Conservation (phyloP, 2,888 invertebrate species). For the Epistrophe eligans region DNA sequence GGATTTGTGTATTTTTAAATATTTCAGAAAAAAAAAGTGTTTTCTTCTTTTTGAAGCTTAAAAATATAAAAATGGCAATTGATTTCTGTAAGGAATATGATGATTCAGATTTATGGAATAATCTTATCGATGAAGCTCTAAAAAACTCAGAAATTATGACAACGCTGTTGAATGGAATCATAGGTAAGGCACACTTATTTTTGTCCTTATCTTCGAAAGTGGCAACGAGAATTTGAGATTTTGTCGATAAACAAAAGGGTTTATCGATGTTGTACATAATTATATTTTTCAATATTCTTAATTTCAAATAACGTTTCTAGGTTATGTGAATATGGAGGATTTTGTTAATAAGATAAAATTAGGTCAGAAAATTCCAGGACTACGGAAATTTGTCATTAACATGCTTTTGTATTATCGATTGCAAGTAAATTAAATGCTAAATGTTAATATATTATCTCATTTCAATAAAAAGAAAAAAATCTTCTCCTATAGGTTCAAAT, state of each 20-base stretch:
- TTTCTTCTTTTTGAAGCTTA: conserved; percentile 85
- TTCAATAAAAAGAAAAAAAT: conserved; percentile 5
- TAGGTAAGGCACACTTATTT: conserved; percentile 79
- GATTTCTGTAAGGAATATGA: conserved; percentile 98
- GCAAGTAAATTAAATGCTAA: conserved; percentile 85
- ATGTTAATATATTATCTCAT: background rate
- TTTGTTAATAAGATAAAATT: conserved; percentile 93
- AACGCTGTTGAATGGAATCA: conserved; percentile 86
- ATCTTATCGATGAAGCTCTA: conserved; percentile 93
- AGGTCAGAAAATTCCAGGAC: conserved; percentile 93
- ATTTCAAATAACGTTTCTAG: conserved; percentile 77
- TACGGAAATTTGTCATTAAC: conserved; percentile 95
- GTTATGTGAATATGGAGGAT: conserved; percentile 95
- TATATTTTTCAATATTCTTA: too few relatives aligned
- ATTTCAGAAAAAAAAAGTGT: background rate
- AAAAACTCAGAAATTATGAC: conserved; percentile 91
- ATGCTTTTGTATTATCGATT: conserved; percentile 97
- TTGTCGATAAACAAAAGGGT: too few relatives aligned
- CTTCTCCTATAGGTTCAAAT: conserved; percentile 88
- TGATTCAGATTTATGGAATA: conserved; percentile 96
- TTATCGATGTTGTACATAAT: too few relatives aligned
- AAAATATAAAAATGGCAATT: conserved; percentile 96
- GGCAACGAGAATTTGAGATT: too few relatives aligned
- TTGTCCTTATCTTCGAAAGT: background rate
- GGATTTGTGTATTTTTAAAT: background rate